Conservation (phyloP, 53 echinoderm and acorn worm genomes). For the Pentamera pediparva region DNA sequence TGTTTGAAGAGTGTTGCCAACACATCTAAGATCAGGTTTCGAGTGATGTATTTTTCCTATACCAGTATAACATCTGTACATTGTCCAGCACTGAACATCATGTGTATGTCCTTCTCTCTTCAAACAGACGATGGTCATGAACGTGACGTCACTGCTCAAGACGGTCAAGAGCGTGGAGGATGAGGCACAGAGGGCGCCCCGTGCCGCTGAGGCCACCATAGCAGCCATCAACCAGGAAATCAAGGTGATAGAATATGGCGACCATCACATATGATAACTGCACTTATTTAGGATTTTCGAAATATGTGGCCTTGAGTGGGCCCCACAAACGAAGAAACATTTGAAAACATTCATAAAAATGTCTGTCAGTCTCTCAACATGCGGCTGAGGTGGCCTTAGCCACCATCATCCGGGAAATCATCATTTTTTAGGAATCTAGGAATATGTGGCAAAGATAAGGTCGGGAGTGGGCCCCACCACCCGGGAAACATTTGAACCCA, state of each 20-base stretch:
- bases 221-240: constrained; percentile 90
- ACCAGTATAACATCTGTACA: too few relatives aligned
- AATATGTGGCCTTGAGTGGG: neutral
- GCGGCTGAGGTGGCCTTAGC: too few relatives aligned
- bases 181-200: constrained; percentile 76
- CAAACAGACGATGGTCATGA: constrained; percentile 81
- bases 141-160: constrained; percentile 93
- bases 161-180: constrained; percentile 96
- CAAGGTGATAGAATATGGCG: constrained; percentile 43
- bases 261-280: neutral
- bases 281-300: neutral
- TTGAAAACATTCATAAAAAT: neutral
- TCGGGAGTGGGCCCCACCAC: too few relatives aligned
- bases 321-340: neutral
- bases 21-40: too few relatives aligned
- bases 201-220: constrained; percentile 87
- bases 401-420: too few relatives aligned
- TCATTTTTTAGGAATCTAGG: too few relatives aligned
- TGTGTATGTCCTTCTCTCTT: neutral
- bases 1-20: too few relatives aligned
- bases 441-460: too few relatives aligned
- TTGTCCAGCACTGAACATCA: too few relatives aligned
- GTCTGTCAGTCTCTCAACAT: too few relatives aligned
- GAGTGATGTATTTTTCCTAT: too few relatives aligned
- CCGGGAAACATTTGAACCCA: too few relatives aligned